A percentile compares a stretch with the other conserved stretches of the same genome.
Conservation (phyloP, 2,888 invertebrate genomes). For the Trachelus stipa region DNA sequence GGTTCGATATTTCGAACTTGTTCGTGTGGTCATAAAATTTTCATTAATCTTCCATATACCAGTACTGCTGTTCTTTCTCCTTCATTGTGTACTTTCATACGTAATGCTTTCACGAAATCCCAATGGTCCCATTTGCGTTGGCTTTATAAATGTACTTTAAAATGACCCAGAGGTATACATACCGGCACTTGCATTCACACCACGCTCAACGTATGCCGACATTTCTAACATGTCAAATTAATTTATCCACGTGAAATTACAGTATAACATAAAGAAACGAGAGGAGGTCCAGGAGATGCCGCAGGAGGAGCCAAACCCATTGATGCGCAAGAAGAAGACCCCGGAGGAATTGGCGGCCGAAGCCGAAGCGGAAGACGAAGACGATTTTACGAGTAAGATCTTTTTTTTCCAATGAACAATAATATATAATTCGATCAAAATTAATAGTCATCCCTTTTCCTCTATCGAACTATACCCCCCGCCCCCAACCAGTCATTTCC, state of each 20-base stretch:
- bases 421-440: background rate
- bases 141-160: background rate
- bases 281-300: slow-evolving; percentile 91
- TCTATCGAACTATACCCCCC: slow-evolving; percentile 14
- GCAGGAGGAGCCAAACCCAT: slow-evolving; percentile 89
- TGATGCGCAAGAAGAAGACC: slow-evolving; percentile 99
- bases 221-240: background rate
- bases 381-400: slow-evolving; percentile 93
- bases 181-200: background rate
- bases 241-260: slow-evolving; percentile 61
- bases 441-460: slow-evolving; percentile 19
- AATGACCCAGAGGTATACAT: background rate
- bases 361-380: slow-evolving; percentile 95
- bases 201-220: background rate
- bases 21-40: background rate
- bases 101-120: background rate
- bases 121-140: background rate
- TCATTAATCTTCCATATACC: background rate
- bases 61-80: background rate
- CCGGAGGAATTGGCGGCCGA: slow-evolving; percentile 97
- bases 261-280: slow-evolving; percentile 99
- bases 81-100: background rate
- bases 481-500: slow-evolving; percentile 17
- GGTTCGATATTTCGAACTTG: background rate
- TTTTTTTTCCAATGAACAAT: background rate